These are phyloP conservation scores for Cygnus atratus DNA, from an alignment of 2,113 vertebrate species.

Conservation along the genomic window DNA sequence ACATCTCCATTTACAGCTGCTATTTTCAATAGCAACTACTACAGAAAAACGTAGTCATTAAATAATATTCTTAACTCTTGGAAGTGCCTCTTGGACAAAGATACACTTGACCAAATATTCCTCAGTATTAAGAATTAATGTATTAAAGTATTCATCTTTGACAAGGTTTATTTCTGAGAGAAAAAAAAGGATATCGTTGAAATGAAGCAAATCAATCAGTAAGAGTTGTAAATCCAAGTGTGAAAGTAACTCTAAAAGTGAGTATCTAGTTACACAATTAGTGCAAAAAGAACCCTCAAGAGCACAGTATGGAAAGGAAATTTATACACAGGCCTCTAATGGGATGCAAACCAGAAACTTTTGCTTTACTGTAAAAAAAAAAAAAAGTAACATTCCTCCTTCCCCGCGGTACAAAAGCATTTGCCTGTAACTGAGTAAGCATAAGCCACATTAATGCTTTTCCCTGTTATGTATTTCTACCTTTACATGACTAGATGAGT, in stretches of 20 bases:
- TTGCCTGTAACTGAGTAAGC: background rate
- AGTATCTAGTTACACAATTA: fast-evolving
- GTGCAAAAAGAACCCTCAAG: background rate
- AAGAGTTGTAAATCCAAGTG: background rate
- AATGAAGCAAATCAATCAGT: background rate
- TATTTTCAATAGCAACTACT: background rate
- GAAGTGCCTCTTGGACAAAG: background rate
- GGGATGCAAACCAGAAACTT: background rate
- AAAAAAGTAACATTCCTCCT: too few relatives aligned
- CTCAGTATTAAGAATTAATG: too few relatives aligned
- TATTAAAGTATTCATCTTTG: background rate
- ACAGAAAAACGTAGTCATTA: background rate
- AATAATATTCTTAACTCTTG: background rate
- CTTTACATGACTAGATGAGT: background rate
- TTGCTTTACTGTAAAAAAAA: background rate
- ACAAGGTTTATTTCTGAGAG: background rate
- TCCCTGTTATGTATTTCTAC: fast-evolving
- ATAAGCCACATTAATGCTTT: fast-evolving
- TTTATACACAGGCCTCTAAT: background rate
- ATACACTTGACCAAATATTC: background rate
- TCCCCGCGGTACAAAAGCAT: background rate
- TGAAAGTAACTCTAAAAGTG: background rate
- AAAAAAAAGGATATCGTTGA: background rate
- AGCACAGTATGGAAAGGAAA: background rate
- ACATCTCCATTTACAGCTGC: background rate